Evolutionary conservation across 2,113 vertebrate genomes (phyloP).

Genomic region (Romanogobio albipinnatus): DNA sequence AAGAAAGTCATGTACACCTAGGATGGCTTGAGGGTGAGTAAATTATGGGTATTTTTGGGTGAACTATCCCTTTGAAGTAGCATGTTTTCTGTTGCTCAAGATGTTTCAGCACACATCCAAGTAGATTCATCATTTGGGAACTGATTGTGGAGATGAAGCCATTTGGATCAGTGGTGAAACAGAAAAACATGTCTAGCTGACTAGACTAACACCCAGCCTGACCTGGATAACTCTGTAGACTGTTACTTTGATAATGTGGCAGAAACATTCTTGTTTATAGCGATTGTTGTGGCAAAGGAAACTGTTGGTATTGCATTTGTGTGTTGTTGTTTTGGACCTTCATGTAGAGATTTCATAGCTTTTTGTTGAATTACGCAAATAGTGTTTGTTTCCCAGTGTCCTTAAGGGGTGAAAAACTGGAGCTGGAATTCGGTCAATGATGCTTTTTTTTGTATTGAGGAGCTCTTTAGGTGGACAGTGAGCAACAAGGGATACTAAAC

Average conservation of each 20-base stretch:
- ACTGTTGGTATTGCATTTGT: neutral
- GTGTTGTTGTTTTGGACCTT: neutral
- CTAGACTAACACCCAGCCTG: constrained; percentile 3
- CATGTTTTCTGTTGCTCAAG: constrained; percentile 21
- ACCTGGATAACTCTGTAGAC: neutral
- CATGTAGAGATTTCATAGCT: neutral
- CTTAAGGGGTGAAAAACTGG: neutral
- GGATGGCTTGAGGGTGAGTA: too few relatives aligned
- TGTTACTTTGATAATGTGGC: neutral
- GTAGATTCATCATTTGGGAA: constrained; percentile 1
- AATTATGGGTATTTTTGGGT: too few relatives aligned
- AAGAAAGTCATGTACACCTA: too few relatives aligned
- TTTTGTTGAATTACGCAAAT: neutral
- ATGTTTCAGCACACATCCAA: constrained; percentile 25
- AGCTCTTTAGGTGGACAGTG: neutral
- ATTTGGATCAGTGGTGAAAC: constrained; percentile 9
- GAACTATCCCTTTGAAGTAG: neutral
- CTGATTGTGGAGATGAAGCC: neutral
- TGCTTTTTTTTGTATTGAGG: neutral
- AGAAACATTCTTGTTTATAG: neutral
- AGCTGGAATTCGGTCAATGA: neutral
- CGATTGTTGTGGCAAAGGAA: neutral
- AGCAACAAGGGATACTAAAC: too few relatives aligned
- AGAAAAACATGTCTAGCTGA: constrained; percentile 8
- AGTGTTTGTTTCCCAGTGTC: neutral